Evolutionary conservation across 2,888 invertebrate genomes (phyloP), one percentile per base, ranked within the genome.

Genomic region (Apamea monoglypha): DNA sequence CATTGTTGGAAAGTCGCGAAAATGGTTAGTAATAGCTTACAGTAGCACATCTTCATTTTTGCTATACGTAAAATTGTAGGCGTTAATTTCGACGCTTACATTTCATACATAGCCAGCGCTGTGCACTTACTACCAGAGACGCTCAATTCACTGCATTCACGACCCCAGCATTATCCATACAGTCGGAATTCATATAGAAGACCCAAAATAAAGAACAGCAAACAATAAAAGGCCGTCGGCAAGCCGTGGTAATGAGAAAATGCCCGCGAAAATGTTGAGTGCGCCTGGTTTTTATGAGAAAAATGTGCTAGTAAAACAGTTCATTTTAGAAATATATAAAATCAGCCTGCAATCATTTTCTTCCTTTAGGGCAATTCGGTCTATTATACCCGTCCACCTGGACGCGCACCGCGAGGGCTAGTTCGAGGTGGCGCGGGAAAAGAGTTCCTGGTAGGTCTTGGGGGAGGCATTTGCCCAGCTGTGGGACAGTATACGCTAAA

Each of bases 231-330:
- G 21, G 67, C 56, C 66, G 56, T 36, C 67, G 14, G 73, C 59
- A 63, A 61, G 29, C 29, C 47, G 83, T 47, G 1, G 50, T 83
- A 77, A 84, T 83, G 70, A 84, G 71, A 77, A 74, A 66, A 29
- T 10, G 29, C n/a, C 4, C 25, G 66, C 29, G 10, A 53, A 68
- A 75, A 70, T 82, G 36, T 72, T 75, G 53, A 61, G 32, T 29
- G 7, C 10, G 10, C 21, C 47, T 36, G 32, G 44, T 21, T 67
- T 69, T 50, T 44, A 73, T 53, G 25, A 53, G 36, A 47, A 63
- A 61, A 64, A 72, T 68, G 25, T n/a, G 10, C 29, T 61, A 2
- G 14, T 25, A 7, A 56, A 56, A 50, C 6, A 21, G 29, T n/a
- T 29, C 14, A 36, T 29, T 69, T 61, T 63, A 4, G 6, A 66